phyloP scores from a whole-genome alignment of 2,113 vertebrate species.

The human (Homo sapiens) region DNA sequence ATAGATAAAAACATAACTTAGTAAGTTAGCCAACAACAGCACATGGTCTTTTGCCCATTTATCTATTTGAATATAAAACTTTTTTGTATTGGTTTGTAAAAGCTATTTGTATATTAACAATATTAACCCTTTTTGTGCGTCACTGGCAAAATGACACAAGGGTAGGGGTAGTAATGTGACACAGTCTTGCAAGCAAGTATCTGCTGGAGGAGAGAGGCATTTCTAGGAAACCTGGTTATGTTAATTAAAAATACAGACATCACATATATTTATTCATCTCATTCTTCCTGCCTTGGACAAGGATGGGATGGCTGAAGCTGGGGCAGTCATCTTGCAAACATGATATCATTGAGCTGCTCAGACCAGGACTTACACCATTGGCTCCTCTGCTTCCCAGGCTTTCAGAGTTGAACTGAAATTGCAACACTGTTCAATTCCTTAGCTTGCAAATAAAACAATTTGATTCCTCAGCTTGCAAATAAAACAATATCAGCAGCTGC shows the following conservation, averaged over 20 bases:
- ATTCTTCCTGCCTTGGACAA: constrained; percentile 25
- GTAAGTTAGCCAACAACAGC: background rate
- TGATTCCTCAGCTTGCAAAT: background rate
- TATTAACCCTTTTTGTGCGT: background rate
- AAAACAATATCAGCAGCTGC: constrained; percentile 4
- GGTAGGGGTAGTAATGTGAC: background rate
- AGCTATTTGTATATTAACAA: background rate
- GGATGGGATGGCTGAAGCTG: background rate
- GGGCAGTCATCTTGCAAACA: background rate
- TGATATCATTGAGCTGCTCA: background rate
- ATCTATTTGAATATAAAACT: background rate
- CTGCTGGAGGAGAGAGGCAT: background rate
- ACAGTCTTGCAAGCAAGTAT: background rate
- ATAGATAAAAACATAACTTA: background rate
- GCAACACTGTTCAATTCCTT: background rate
- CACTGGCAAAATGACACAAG: background rate
- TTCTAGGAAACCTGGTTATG: background rate
- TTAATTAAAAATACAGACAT: background rate
- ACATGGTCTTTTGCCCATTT: background rate
- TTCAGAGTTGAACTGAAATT: background rate
- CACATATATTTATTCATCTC: background rate
- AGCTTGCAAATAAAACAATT: background rate
- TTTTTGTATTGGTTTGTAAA: constrained; percentile 20
- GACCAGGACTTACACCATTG: background rate
- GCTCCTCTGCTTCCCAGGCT: background rate